These are phyloP conservation scores for Arothron firmamentum DNA, from an alignment of 2,113 vertebrate species.

Conservation along the genomic window DNA sequence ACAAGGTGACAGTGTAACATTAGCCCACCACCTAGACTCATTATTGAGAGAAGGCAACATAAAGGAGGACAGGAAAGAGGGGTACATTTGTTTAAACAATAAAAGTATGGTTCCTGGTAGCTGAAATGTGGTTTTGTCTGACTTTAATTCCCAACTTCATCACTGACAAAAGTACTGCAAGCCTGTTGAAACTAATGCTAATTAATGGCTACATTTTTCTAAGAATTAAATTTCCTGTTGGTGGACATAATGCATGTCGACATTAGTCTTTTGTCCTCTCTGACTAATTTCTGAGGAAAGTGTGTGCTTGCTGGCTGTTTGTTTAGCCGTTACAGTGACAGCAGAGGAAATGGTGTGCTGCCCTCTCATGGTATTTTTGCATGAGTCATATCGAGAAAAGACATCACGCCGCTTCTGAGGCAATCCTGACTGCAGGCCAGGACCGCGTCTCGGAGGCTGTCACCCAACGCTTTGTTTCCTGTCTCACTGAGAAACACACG, in stretches of 20 bases:
- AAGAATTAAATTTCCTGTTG: conserved; percentile 26
- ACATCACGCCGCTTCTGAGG: not conserved
- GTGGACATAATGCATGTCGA: conserved; percentile 52
- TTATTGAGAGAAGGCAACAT: conserved; percentile 3
- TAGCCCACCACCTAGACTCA: conserved; percentile 27
- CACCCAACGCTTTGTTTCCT: not conserved
- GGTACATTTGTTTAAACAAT: not conserved
- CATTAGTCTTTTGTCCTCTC: conserved; percentile 60
- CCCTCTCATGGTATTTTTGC: conserved; percentile 23
- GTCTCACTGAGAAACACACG: not conserved
- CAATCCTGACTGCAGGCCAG: conserved; percentile 3
- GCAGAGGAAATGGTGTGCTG: conserved; percentile 47
- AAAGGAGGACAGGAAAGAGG: not conserved
- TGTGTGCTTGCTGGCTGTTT: conserved; percentile 48
- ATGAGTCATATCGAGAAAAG: conserved; percentile 48
- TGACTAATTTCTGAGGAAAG: conserved; percentile 62
- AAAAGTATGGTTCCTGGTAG: not conserved
- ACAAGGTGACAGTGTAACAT: conserved; percentile 50
- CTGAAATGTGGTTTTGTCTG: not conserved
- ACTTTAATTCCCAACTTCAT: not conserved
- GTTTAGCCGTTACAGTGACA: conserved; percentile 56
- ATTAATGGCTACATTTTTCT: conserved; percentile 17
- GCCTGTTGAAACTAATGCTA: conserved; percentile 4
- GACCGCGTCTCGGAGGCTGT: not conserved
- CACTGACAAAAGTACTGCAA: not conserved